phyloP scores from a whole-genome alignment of 2,888 invertebrate species.

The Nomada hirtipes region DNA sequence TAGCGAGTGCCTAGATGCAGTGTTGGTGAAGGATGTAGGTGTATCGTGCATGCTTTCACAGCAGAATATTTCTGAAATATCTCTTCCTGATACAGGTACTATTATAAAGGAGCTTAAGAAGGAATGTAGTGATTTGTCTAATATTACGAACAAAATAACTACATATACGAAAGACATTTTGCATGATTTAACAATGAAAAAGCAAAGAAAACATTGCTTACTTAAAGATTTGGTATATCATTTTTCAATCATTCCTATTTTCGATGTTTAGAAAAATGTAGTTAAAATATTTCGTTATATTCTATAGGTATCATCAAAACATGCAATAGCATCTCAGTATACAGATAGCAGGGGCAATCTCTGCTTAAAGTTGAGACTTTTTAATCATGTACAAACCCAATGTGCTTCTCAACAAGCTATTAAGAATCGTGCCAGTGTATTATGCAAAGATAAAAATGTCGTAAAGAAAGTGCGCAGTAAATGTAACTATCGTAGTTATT shows the following conservation, averaged over 20 bases:
- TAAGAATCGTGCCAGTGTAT: slow-evolving; percentile 6
- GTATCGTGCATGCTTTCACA: slow-evolving; percentile 68
- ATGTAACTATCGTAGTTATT: slow-evolving; percentile 33
- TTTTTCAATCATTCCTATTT: not conserved
- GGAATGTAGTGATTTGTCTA: slow-evolving; percentile 71
- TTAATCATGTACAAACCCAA: slow-evolving; percentile 41
- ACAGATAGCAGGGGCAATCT: slow-evolving; percentile 50
- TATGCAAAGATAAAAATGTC: not conserved
- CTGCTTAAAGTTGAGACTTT: slow-evolving; percentile 61
- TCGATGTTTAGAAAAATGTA: not conserved
- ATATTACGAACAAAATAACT: slow-evolving; percentile 72
- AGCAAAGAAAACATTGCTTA: slow-evolving; percentile 37
- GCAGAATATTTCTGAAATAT: slow-evolving; percentile 15
- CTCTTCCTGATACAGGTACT: slow-evolving; percentile 52
- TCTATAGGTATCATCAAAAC: slow-evolving; percentile 47
- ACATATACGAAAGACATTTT: slow-evolving; percentile 73
- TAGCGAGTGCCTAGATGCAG: slow-evolving; percentile 61
- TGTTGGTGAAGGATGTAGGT: slow-evolving; percentile 73
- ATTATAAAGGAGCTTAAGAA: slow-evolving; percentile 66
- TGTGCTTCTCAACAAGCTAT: slow-evolving; percentile 11
- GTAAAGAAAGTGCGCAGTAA: slow-evolving; percentile 13
- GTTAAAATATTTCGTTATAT: not conserved
- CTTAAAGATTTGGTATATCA: slow-evolving; percentile 41
- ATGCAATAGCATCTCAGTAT: slow-evolving; percentile 45
- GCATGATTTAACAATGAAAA: slow-evolving; percentile 54